These are phyloP conservation scores for Papilio polytes DNA, from an alignment of 1,140 invertebrate species.

Conservation along the genomic window DNA sequence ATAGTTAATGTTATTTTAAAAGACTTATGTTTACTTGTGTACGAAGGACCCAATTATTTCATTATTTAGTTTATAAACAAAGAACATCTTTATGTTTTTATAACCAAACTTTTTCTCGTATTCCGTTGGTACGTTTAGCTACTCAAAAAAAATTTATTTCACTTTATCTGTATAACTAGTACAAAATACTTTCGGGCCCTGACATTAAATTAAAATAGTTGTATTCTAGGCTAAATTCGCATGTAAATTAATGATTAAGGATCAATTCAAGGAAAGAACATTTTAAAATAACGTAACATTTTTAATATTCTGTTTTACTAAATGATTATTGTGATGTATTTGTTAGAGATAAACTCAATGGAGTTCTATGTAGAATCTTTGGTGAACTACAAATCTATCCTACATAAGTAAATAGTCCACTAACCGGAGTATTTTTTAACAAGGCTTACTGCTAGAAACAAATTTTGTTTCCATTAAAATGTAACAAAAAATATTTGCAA, in stretches of 20 bases:
- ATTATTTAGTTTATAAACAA: not conserved
- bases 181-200: not conserved
- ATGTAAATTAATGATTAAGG: not conserved
- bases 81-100: too few relatives aligned
- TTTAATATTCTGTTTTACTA: not conserved
- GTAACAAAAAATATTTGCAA: constrained; percentile 15
- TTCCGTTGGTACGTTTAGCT: too few relatives aligned
- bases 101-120: too few relatives aligned
- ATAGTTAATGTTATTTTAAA: too few relatives aligned
- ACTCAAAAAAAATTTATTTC: too few relatives aligned
- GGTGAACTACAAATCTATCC: not conserved
- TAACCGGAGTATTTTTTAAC: not conserved
- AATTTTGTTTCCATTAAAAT: constrained; percentile 3
- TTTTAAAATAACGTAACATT: too few relatives aligned
- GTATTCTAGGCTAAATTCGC: not conserved
- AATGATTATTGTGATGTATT: not conserved
- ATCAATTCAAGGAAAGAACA: not conserved
- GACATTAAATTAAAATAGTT: not conserved
- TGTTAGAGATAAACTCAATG: not conserved
- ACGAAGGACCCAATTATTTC: not conserved
- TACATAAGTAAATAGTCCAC: not conserved
- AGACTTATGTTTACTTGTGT: too few relatives aligned
- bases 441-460: not conserved
- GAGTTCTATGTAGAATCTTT: not conserved
- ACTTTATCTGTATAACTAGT: too few relatives aligned